phyloP scores from a whole-genome alignment of 2,113 vertebrate species.

The Verasper variegatus region DNA sequence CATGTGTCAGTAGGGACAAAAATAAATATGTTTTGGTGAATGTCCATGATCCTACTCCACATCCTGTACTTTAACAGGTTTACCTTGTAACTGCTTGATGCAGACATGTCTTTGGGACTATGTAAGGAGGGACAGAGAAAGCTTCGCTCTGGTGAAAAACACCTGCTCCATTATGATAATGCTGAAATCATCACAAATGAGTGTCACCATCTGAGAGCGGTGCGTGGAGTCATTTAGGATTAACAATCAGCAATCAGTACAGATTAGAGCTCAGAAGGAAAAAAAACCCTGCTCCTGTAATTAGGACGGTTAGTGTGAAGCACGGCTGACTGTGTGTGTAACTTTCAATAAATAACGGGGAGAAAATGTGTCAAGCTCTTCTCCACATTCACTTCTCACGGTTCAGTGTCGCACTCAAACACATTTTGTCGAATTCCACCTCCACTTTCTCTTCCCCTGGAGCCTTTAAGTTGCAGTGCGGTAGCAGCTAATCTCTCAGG shows the following conservation, averaged over 20 bases:
- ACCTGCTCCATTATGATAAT: conserved; percentile 38
- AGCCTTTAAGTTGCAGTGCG: conserved; percentile 32
- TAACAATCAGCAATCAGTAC: conserved; percentile 41
- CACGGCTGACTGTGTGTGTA: neutral
- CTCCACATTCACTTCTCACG: conserved; percentile 5
- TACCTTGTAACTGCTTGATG: too few relatives aligned
- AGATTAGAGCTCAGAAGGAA: conserved; percentile 29
- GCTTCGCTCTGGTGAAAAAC: neutral
- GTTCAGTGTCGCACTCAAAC: conserved; percentile 18
- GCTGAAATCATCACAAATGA: conserved; percentile 32
- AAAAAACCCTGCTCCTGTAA: conserved; percentile 6
- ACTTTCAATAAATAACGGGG: neutral
- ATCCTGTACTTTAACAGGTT: too few relatives aligned
- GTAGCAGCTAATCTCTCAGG: conserved; percentile 66
- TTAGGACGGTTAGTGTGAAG: conserved; percentile 19
- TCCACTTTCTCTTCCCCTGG: conserved; percentile 19
- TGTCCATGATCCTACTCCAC: too few relatives aligned
- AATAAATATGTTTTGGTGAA: too few relatives aligned
- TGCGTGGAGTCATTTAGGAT: conserved; percentile 31
- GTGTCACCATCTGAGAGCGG: conserved; percentile 1
- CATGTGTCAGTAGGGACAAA: too few relatives aligned
- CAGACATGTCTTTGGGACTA: too few relatives aligned
- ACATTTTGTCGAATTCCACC: conserved; percentile 28
- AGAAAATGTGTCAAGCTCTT: conserved; percentile 4
- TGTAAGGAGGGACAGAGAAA: too few relatives aligned